These are phyloP conservation scores for Drosophila atripex DNA, from an alignment of 2,888 invertebrate genomes.

Conservation along the genomic window DNA sequence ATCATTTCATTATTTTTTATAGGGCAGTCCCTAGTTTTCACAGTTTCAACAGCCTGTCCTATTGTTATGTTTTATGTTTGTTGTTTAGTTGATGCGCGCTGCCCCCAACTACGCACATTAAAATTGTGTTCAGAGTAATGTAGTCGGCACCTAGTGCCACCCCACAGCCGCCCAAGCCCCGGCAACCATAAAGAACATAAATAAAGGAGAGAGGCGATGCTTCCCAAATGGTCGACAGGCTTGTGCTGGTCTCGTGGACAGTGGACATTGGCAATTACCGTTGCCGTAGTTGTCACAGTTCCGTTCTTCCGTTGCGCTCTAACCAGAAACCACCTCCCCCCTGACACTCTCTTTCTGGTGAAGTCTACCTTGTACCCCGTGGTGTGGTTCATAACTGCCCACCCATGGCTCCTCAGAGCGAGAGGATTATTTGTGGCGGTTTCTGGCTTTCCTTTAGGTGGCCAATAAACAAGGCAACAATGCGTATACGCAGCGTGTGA, in stretches of 20 bases:
- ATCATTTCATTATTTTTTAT: background rate
- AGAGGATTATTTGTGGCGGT: conserved; percentile 38
- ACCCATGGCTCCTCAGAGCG: background rate
- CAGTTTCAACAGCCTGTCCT: background rate
- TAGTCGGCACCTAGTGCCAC: conserved; percentile 55
- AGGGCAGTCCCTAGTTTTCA: background rate
- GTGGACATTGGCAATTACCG: conserved; percentile 74
- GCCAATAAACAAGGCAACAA: conserved; percentile 14
- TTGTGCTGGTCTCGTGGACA: conserved; percentile 46
- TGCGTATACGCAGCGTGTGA: conserved; percentile 44
- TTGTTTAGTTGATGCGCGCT: conserved; percentile 54
- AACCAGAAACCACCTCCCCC: background rate
- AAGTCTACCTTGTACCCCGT: conserved; percentile 39
- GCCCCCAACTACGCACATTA: conserved; percentile 57
- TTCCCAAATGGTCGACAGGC: conserved; percentile 46
- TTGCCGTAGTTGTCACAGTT: conserved; percentile 70
- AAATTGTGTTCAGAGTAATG: conserved; percentile 71
- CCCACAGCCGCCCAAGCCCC: conserved; percentile 7
- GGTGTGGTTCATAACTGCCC: conserved; percentile 60
- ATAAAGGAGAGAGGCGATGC: conserved; percentile 58
- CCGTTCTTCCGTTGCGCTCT: conserved; percentile 20
- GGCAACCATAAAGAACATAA: conserved; percentile 26
- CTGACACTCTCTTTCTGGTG: background rate
- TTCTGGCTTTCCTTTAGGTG: conserved; percentile 32
- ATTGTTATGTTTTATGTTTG: conserved; percentile 53